Conservation (phyloP, 2,113 vertebrate genomes). For the Alces alces region DNA sequence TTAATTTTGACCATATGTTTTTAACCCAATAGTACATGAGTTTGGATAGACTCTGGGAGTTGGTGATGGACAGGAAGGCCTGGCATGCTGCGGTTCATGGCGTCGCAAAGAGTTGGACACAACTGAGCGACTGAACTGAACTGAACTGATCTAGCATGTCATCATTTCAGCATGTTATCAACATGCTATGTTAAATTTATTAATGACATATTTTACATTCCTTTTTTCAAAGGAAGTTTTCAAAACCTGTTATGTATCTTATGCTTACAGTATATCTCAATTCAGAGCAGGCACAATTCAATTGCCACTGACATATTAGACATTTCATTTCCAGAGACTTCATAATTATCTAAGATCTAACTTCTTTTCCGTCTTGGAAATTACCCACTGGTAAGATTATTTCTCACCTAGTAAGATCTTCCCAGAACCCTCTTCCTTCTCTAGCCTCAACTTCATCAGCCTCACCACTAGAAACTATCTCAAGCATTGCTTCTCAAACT, state of each 20-base stretch:
- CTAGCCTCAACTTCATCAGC: background rate
- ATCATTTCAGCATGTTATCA: background rate
- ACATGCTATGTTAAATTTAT: background rate
- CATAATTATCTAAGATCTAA: background rate
- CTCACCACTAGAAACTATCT: background rate
- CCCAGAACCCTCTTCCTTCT: background rate
- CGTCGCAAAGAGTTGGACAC: too few relatives aligned
- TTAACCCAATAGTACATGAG: background rate
- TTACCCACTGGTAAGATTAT: background rate
- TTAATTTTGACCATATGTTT: background rate
- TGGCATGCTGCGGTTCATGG: too few relatives aligned
- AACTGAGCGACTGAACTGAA: too few relatives aligned
- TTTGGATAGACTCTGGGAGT: too few relatives aligned
- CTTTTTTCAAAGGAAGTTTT: background rate
- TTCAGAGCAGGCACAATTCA: background rate
- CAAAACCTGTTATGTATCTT: background rate
- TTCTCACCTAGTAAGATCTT: background rate
- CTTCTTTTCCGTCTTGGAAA: background rate
- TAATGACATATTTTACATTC: background rate
- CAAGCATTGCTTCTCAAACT: background rate
- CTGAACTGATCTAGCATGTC: background rate
- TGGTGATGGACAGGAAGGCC: too few relatives aligned
- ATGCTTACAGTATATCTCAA: background rate
- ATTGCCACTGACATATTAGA: background rate
- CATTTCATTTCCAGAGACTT: background rate